Evolutionary conservation across 2,888 invertebrate species (phyloP), one percentile per base, ranked within the genome.

Genomic region (Apocheima hispidaria): DNA sequence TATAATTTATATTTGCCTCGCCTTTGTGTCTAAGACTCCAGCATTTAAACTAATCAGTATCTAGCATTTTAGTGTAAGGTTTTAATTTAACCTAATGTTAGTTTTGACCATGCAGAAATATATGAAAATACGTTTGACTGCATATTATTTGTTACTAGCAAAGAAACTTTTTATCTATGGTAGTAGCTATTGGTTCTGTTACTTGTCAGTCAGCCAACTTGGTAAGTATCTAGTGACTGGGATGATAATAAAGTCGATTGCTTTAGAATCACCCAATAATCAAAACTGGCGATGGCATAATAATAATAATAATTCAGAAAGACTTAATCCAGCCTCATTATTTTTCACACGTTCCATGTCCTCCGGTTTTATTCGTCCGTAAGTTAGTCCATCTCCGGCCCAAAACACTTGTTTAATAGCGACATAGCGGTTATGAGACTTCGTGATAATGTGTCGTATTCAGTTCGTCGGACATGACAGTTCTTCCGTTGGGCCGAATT

Each of bases 381-480:
- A 20, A 30, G 30, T 12, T 30, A 70, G 68, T 69, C 73, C 76
- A 79, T 81, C 80, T 79, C 80, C 79, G 75, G 75, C 74, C 60
- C 57, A 73, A 74, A 69, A 70, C 67, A 75, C 75, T 72, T 73
- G 71, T 73, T 70, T 74, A 75, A 77, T 72, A 71, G 72, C 63
- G 57, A 49, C 62, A 51, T 12, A 51, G 38, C 51, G 40, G 38
- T 38, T 51, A 36, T 50, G 36, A 16, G 64, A 59, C 41, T 68
- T 65, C 54, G 66, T 68, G 61, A 60, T 66, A 65, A 66, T 59
- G 60, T 60, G 66, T 63, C 63, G 57, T 66, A 65, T 66, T 68
- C 65, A 65, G 65, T 66, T 70, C 49, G 63, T 55, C 54, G 33
- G 60, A 64, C 62, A 55, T 60, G 65, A 63, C 61, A 60, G 48